Evolutionary conservation across 2,113 vertebrate genomes (phyloP).

Genomic region (Zosterops hypoxanthus): DNA sequence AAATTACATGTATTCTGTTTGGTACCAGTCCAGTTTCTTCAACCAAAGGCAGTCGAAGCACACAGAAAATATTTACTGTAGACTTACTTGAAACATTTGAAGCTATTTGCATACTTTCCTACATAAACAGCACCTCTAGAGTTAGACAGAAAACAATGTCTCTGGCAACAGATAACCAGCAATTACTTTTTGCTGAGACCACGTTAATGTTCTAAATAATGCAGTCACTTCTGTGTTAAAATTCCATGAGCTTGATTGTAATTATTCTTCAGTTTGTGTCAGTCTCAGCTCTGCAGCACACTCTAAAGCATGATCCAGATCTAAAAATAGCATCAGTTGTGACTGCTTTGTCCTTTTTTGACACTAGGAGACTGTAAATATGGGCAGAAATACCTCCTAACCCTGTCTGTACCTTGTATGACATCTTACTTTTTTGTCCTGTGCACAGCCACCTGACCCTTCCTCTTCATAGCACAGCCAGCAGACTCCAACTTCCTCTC

Average conservation of each 20-base stretch:
- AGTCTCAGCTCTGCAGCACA: neutral
- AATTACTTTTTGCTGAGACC: slow-evolving; percentile 57
- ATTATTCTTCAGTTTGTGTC: slow-evolving; percentile 50
- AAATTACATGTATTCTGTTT: neutral
- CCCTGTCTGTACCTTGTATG: too few species aligned
- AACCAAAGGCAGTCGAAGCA: neutral
- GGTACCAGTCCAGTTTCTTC: neutral
- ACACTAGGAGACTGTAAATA: neutral
- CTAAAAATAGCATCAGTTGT: slow-evolving; percentile 45
- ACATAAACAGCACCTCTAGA: slow-evolving; percentile 11
- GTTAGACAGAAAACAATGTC: slow-evolving; percentile 7
- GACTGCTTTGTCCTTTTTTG: slow-evolving; percentile 4
- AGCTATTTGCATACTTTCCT: neutral
- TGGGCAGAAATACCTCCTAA: neutral
- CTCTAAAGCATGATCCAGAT: neutral
- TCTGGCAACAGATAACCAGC: slow-evolving; percentile 36
- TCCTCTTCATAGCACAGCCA: too few species aligned
- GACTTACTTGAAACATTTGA: slow-evolving; percentile 35
- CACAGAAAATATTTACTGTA: slow-evolving; percentile 30
- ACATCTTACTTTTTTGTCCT: too few species aligned
- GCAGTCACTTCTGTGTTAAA: slow-evolving; percentile 51
- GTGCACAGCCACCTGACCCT: too few species aligned
- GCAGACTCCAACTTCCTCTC: too few species aligned
- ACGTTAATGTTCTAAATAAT: slow-evolving; percentile 57
- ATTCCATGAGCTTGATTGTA: slow-evolving; percentile 57